Conservation (phyloP, 2,888 invertebrate genomes). For the Aethes cnicana region DNA sequence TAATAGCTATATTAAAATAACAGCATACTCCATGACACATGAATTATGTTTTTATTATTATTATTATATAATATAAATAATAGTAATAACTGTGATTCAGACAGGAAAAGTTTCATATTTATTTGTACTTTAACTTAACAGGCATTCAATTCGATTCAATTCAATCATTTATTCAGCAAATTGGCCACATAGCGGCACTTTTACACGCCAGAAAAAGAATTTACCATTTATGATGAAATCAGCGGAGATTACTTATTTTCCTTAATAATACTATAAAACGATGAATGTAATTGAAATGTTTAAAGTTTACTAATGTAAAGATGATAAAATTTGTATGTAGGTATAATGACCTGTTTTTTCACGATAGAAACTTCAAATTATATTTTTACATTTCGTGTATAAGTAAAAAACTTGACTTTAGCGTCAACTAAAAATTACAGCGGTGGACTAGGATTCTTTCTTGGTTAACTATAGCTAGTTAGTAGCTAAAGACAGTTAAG, state of each 20-base stretch:
- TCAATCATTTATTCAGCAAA: too few species aligned
- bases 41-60: not conserved
- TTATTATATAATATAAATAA: not conserved
- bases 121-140: slow-evolving; percentile 1
- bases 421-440: too few species aligned
- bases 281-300: not conserved
- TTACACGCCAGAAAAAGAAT: not conserved
- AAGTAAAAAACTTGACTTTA: too few species aligned
- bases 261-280: not conserved
- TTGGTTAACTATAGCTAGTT: too few species aligned
- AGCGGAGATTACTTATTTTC: not conserved
- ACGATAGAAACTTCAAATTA: too few species aligned
- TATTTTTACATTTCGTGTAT: too few species aligned
- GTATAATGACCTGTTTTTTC: too few species aligned
- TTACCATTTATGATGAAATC: too few species aligned
- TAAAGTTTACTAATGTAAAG: not conserved
- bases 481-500: not conserved
- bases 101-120: slow-evolving; percentile 3
- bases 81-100: not conserved
- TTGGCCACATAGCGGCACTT: too few species aligned
- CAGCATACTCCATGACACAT: not conserved
- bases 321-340: not conserved
- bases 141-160: too few species aligned
- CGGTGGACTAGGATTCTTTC: too few species aligned
- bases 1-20: not conserved